These are phyloP conservation scores for Polymixis lichenea DNA, from an alignment of 2,888 invertebrate species.

Conservation along the genomic window DNA sequence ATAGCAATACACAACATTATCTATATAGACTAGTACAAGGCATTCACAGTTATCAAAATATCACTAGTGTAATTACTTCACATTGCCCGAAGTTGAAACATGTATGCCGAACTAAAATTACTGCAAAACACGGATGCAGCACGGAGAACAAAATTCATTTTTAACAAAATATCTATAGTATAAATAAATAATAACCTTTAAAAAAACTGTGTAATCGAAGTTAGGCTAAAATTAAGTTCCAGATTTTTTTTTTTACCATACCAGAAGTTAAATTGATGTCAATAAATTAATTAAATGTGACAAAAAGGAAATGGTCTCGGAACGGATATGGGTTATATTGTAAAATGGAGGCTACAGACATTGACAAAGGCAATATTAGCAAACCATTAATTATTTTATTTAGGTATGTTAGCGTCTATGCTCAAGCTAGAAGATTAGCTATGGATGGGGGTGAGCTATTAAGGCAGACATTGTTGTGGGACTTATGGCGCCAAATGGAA, in stretches of 20 bases:
- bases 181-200: conserved; percentile 64
- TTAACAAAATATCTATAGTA: conserved; percentile 47
- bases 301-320: conserved; percentile 14
- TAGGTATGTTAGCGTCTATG: neutral
- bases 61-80: conserved; percentile 66
- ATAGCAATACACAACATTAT: conserved; percentile 77
- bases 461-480: conserved; percentile 14
- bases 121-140: conserved; percentile 31
- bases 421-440: neutral
- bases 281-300: conserved; percentile 52
- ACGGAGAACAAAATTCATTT: conserved; percentile 54
- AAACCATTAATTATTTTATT: conserved; percentile 14
- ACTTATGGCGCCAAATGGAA: conserved; percentile 1
- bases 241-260: neutral
- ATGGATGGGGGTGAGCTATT: too few species aligned
- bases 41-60: conserved; percentile 77
- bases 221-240: conserved; percentile 14
- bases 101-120: conserved; percentile 50
- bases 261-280: conserved; percentile 24
- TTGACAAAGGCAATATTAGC: conserved; percentile 4
- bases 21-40: conserved; percentile 77
- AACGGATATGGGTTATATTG: neutral
- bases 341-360: conserved; percentile 5
- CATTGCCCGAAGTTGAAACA: conserved; percentile 38
- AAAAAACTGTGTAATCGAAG: conserved; percentile 39